Conservation (phyloP, 2,888 invertebrate species). For the Catocala nupta region DNA sequence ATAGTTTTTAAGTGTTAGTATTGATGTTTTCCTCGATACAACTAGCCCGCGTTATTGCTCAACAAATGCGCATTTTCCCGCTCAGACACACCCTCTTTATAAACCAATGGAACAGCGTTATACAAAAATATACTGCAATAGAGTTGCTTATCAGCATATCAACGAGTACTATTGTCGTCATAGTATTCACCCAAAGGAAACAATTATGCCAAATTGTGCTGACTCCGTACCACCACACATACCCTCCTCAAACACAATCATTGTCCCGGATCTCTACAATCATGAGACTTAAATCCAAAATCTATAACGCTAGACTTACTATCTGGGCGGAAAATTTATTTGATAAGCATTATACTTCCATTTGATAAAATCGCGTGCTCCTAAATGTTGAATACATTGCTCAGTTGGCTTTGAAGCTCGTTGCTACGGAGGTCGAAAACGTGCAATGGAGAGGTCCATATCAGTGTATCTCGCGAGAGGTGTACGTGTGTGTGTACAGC, state of each 20-base stretch:
- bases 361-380: conserved; percentile 46
- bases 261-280: conserved; percentile 67
- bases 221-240: neutral
- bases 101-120: conserved; percentile 29
- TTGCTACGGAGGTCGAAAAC: neutral
- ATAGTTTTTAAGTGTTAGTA: conserved; percentile 21
- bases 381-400: conserved; percentile 49
- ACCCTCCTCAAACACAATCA: conserved; percentile 44
- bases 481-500: conserved; percentile 66
- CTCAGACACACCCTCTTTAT: conserved; percentile 47
- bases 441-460: conserved; percentile 50
- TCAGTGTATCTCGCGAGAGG: conserved; percentile 53
- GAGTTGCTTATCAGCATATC: conserved; percentile 21
- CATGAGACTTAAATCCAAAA: conserved; percentile 76
- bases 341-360: conserved; percentile 66
- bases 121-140: conserved; percentile 29
- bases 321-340: conserved; percentile 77
- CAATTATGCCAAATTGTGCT: conserved; percentile 2
- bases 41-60: conserved; percentile 25
- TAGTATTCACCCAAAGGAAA: conserved; percentile 1
- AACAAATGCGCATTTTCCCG: conserved; percentile 44
- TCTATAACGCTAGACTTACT: conserved; percentile 80
- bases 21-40: conserved; percentile 22
- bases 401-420: neutral
- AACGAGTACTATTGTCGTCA: conserved; percentile 3